Evolutionary conservation across 2,797 vertebrate species (phyloP), one percentile per base, ranked within the genome.

Genomic region (Menidia menidia): DNA sequence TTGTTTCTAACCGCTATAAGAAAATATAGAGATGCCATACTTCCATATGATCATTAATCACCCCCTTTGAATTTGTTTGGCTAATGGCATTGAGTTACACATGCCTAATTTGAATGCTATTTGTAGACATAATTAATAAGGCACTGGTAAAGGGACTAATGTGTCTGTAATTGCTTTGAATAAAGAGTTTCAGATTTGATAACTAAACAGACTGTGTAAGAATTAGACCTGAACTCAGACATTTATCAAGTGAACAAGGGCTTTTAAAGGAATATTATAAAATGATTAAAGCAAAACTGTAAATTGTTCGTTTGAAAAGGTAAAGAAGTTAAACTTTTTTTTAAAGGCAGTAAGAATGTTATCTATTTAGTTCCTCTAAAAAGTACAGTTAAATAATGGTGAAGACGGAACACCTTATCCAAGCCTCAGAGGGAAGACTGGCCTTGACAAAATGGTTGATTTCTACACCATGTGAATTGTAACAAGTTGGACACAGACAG

Each of bases 401-500:
- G 10, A 31, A 30, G 50, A 31, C 50, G 31, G 50, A 31, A 31
- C 6, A 30, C 14, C 25, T 15, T 31, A 14, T 52, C 25, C 25
- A 31, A 12, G 15, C 14, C 13, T 52, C 51, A 52, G 51, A 30
- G 51, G 30, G 14, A 30, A 12, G 7, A 52, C 4, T 6, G 3
- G 14, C 30, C 12, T 52, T 15, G 30, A 30, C 30, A 52, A 31
- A 52, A 52, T 52, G 25, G 25, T 13, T 14, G 13, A 2, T 2
- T 53, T 53, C 14, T 13, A 53, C 50, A 52, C 19, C 48, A 18
- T 51, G 19, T 51, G 19, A 31, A 19, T 31, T 25, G 25, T 52
- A 52, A 51, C 11, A 31, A 32, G 10, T 30, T 52, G 35, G 35
- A 39, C 35, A 31, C 44, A 59, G 52, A 75, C 57, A 39, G 65